Evolutionary conservation across 2,797 vertebrate genomes (phyloP).

Genomic region (Catostomus latipinnis): DNA sequence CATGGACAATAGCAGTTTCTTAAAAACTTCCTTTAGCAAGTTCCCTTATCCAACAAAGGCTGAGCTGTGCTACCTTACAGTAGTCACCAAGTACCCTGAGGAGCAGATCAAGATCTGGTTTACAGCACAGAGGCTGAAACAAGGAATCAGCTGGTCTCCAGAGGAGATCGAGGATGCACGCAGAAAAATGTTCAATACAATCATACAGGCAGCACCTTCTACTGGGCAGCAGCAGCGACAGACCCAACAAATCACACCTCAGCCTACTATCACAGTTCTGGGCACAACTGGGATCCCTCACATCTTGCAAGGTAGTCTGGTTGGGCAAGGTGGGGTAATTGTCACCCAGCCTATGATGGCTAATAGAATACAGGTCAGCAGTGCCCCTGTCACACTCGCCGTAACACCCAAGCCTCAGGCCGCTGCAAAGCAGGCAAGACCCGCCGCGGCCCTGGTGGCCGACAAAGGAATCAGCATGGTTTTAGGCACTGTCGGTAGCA

Average conservation of each 20-base stretch:
- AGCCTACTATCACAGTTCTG: conserved; percentile 90
- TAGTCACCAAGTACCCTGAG: conserved; percentile 97
- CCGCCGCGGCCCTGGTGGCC: conserved; percentile 77
- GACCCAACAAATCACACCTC: conserved; percentile 74
- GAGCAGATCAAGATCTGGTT: conserved; percentile 99
- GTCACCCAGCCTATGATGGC: conserved; percentile 92
- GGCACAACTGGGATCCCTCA: conserved; percentile 90
- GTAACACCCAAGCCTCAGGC: conserved; percentile 86
- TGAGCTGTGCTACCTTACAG: conserved; percentile 95
- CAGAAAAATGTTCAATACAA: conserved; percentile 98
- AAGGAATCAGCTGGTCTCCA: conserved; percentile 98
- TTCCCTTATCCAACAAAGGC: conserved; percentile 98
- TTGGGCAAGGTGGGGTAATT: conserved; percentile 89
- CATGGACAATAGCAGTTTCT: conserved; percentile 96
- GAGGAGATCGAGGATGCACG: conserved; percentile 97
- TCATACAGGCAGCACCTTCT: conserved; percentile 91
- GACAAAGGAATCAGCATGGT: conserved; percentile 81
- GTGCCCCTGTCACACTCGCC: conserved; percentile 86
- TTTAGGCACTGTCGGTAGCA: conserved; percentile 78
- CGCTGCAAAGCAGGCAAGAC: conserved; percentile 77
- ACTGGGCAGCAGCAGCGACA: conserved; percentile 74
- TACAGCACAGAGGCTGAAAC: conserved; percentile 95
- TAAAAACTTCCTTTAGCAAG: conserved; percentile 97
- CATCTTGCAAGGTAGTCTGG: conserved; percentile 91
- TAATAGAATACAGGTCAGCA: conserved; percentile 89